A percentile compares a stretch with the other conserved stretches of the same genome.
Conservation (phyloP, 1,140 invertebrate genomes). For the Cataglyphis hispanica region DNA sequence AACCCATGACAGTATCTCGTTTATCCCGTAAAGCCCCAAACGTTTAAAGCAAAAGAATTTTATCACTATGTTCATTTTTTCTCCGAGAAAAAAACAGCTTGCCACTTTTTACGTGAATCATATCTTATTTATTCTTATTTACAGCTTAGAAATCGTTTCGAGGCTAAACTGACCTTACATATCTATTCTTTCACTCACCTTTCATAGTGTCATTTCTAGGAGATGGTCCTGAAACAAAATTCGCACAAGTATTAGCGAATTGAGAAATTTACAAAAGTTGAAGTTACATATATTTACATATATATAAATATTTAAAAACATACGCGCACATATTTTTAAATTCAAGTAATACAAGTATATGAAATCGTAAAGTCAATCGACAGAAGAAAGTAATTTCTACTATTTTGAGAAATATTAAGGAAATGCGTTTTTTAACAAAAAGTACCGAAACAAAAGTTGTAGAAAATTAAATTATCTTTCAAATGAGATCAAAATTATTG, state of each 20-base stretch:
- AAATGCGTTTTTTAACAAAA: no score
- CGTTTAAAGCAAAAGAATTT: background rate
- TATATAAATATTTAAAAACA: no score
- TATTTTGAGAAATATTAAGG: no score
- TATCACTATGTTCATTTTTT: background rate
- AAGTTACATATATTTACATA: no score
- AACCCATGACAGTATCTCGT: background rate
- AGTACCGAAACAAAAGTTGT: no score
- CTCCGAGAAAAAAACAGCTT: background rate
- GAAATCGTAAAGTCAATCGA: background rate
- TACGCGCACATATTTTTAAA: background rate
- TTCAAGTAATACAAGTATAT: background rate
- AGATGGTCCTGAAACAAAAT: conserved; percentile 76
- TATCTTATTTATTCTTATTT: background rate
- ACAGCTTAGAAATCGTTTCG: background rate
- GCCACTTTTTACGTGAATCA: background rate
- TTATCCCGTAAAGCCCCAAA: background rate
- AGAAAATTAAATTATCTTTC: no score
- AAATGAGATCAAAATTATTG: no score
- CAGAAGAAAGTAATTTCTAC: background rate
- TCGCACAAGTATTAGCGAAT: background rate
- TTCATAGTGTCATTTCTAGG: conserved; percentile 82
- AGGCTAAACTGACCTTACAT: background rate
- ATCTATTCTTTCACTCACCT: conserved; percentile 73
- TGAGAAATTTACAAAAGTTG: background rate